Evolutionary conservation across 1,140 invertebrate genomes (phyloP), one percentile per base, ranked within the genome.

Genomic region (Eumeta japonica): DNA sequence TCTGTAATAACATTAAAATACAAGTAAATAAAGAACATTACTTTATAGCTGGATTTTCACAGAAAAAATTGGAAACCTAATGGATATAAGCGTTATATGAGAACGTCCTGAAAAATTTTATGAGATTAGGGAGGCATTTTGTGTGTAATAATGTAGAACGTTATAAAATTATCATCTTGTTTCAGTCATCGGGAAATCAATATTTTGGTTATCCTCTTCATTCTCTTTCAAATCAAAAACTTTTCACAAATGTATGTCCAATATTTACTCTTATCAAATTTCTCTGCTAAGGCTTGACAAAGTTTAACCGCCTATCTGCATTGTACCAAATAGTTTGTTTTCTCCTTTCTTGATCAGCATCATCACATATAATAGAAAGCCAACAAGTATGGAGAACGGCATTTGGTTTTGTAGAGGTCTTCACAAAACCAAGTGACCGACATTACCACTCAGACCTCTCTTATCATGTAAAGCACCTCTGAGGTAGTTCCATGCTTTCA

Each of bases 401-500:
- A 85, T 16, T 84, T 83, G 11, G 77, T 72, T 29, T 80, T 74
- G 50, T 89, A 93, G 11, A 94, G 66, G 17, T 86, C 79, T 56
- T 89, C 81, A 61, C 89, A 90, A 49, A 89, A 89, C 12, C 58
- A 60, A 2, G 80, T 73, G 0, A 92, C 83, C 81, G 2, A 82
- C 74, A 56, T 88, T 85, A 28, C 83, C 81, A 47, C 79, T 82
- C 1, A 92, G 51, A 15, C 85, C 83, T 36, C 72, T 76, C 43
- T 85, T 83, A 50, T 84, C 82, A 29, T 88, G 83, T 34, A 81
- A 52, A 41, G 85, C 88, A 79, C 95, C 95, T 79, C 90, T 81
- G 28, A 99, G 70, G 68, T 97, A 99, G 78, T 94, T 98, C 97
- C 97, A 99, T 10, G 94, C 83, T 77, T 96, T 99, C 77, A 99